Evolutionary conservation across 2,797 vertebrate genomes (phyloP), one percentile per base, ranked within the genome.

Genomic region (Podargus strigoides): DNA sequence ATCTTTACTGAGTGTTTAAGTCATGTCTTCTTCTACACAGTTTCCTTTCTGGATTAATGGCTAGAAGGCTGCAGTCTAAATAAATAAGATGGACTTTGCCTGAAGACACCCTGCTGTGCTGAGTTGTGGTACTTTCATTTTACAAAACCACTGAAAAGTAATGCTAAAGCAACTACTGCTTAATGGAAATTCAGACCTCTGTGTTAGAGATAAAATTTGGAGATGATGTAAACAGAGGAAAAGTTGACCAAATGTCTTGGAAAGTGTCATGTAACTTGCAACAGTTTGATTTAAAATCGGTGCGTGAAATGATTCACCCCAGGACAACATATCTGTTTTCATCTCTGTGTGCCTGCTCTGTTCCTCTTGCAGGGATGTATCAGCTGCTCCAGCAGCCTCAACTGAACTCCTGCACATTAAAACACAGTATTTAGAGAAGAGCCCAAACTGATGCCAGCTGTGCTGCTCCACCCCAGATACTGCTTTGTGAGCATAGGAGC

Each of bases 1-100:
- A 75, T 67, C 89, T 83, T 89, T 89, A 93, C 82, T 77, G 70
- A 91, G 44, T 79, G 50, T 94, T 85, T 88, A 85, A 94, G 64
- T 67, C 7, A 12, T 60, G 28, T 3, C 7, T 42, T 75, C 53
- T 93, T 94, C 77, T 77, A 17, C 62, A 28, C 32, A 76, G 49
- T 63, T 94, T 91, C 34, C 30, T 83, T 83, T 83, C 87, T 80
- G 87, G 56, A 89, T 50, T 94, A 92, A 60, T 67, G 47, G 22
- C 36, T 77, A 83, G 70, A 91, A 84, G 64, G 55, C 41, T 93
- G 77, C 56, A 80, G 64, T 56, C 39, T 90, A 91, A 91, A 88
- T 67, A 91, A 85, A 50, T 62, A 14, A 24, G 42, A 81, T 23
- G 66, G 82, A 66, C 62, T 88, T 76, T 56, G 30, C 50, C 42